Base-by-base conservation (phyloP, 2,113 vertebrate species). In the Oryzias celebensis region DNA sequence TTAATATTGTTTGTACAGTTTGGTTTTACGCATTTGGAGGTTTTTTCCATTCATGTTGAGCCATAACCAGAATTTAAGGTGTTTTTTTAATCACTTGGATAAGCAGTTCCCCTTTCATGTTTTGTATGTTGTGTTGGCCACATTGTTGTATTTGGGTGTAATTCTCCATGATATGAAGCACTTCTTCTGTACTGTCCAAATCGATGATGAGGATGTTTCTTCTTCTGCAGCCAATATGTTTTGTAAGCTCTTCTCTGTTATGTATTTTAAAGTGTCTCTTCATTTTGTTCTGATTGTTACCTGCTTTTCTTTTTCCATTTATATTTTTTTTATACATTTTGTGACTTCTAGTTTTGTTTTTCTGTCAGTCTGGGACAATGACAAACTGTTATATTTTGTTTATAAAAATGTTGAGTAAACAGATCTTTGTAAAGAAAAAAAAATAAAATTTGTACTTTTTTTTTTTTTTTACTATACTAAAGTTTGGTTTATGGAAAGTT, bases 371-470 rank as follows among this genome's bases (percentile, higher is more conserved):
- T 92, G 92, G 92, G 93, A 93, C 84, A 91, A 93, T 91, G 91
- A 94, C 90, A 96, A 93, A 90, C 94, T 94, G 94, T 96, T 96
- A 94, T 96, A 96, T 96, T 96, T 97, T 97, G 93, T 96, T 96
- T 92, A 92, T 88, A 93, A 93, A 93, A 94, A 63, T 52, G 89
- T 75, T 70, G 36, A 36, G 36, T 81, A 71, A 88, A 89, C 89
- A 90, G 91, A 92, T 94, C 94, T 96, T 96, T 95, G 92, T 94
- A 95, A 95, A 95, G 92, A 94, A 82, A 94, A 81, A 95, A 93
- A 78, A 94, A 61, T 61, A 96, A 71, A 95, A 92, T 97, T 97
- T 97, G 94, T 97, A 96, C 94, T 93, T 96, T 97, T 18, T 96
- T 96, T 93, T n/a, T 95, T 22, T 26, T 52, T 47, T n/a, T 67